Evolutionary conservation across 2,888 invertebrate genomes (phyloP).

Genomic region (Cremastobaeus sp.): DNA sequence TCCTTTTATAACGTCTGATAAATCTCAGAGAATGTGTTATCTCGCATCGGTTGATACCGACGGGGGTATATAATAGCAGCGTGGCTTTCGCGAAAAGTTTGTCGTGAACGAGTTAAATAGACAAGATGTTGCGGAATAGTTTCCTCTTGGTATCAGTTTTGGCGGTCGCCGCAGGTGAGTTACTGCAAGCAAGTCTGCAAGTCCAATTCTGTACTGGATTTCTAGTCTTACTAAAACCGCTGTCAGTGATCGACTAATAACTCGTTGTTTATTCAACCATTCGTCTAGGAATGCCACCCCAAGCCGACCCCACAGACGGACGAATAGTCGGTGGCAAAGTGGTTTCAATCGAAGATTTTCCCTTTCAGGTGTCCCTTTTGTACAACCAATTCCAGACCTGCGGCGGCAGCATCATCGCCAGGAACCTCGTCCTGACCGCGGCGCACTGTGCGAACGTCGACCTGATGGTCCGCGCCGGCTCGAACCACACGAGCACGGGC

Average conservation of each 20-base stretch:
- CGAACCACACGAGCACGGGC: slow-evolving; percentile 22
- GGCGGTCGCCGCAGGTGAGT: slow-evolving; percentile 24
- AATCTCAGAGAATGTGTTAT: slow-evolving; percentile 25
- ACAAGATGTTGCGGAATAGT: slow-evolving; percentile 21
- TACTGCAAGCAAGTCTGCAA: neutral
- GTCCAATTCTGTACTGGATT: too few relatives aligned
- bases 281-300: slow-evolving; percentile 2
- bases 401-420: slow-evolving; percentile 50
- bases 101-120: slow-evolving; percentile 19
- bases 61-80: slow-evolving; percentile 17
- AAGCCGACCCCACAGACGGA: slow-evolving; percentile 8
- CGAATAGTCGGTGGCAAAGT: slow-evolving; percentile 41
- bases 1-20: slow-evolving; percentile 15
- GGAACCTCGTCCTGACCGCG: slow-evolving; percentile 38
- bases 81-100: slow-evolving; percentile 2
- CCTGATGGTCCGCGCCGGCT: slow-evolving; percentile 38
- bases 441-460: slow-evolving; percentile 27
- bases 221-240: too few relatives aligned
- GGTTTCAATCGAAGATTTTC: slow-evolving; percentile 40
- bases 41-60: slow-evolving; percentile 29
- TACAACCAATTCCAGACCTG: slow-evolving; percentile 3
- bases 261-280: neutral
- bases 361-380: slow-evolving; percentile 48
- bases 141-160: slow-evolving; percentile 30
- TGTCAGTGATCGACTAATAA: too few relatives aligned